Evolutionary conservation across 2,797 vertebrate species (phyloP), one percentile per base, ranked within the genome.

Genomic region (Coracias cyanogaster): DNA sequence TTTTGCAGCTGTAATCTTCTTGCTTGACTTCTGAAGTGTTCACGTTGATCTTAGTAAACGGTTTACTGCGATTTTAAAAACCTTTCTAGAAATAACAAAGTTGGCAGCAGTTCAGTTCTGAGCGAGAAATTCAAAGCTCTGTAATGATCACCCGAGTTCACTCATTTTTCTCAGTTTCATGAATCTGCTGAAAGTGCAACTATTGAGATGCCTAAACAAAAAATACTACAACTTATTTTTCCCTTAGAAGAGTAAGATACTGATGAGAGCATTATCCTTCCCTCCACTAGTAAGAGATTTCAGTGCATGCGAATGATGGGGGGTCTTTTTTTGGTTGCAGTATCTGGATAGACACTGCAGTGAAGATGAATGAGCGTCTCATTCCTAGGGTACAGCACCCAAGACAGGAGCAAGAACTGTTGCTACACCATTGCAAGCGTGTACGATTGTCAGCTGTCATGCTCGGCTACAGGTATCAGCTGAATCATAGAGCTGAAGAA

Each of bases 61-160:
- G 24, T 81, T 94, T 20, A 76, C 43, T 62, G 19, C 73, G 45
- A 79, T 82, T 95, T 95, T 73, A 86, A 89, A 89, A 80, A 26
- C 31, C 7, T 43, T 88, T 72, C 73, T 55, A 86, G 43, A 83
- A 88, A 17, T 74, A 93, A 85, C 16, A 4, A 0, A 73, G 29
- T 41, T 83, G 28, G 41, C 45, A 46, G 26, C 73, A 71, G 24
- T 46, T 90, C 37, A 20, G 26, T 83, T 83, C 37, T 66, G 20
- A 65, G 62, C 51, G 60, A 79, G 57, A 74, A 55, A 26, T 78
- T 37, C 16, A n/a, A 41, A 70, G n/a, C 52, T 24, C 28, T 49
- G 17, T 24, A 35, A 12, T 3, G 6, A 48, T 20, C 13, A 66
- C 15, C 28, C 7, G n/a, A 74, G 28, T 26, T 71, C 52, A 57